Percentiles rank a stretch among this genome's conserved stretches.
phyloP scores from a whole-genome alignment of 2,888 invertebrate species.

The Nephrotoma guestfalica region DNA sequence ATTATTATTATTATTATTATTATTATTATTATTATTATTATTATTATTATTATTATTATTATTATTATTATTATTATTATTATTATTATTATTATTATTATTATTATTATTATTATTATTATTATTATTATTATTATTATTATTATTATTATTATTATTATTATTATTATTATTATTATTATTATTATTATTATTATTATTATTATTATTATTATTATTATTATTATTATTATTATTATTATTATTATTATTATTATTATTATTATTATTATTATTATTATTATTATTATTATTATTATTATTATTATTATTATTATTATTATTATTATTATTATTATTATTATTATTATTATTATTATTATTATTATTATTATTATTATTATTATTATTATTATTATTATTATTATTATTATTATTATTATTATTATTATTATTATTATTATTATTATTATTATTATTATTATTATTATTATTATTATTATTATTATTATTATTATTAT shows the following conservation, averaged over 20 bases:
- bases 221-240: not conserved
- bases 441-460: not conserved
- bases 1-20: not conserved
- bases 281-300: not conserved
- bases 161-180: not conserved
- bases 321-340: not conserved
- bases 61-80: not conserved
- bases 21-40: not conserved
- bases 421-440: not conserved
- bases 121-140: not conserved
- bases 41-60: not conserved
- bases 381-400: not conserved
- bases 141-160: not conserved
- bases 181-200: not conserved
- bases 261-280: not conserved
- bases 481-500: not conserved
- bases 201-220: not conserved
- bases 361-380: not conserved
- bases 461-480: not conserved
- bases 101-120: not conserved
- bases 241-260: not conserved
- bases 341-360: not conserved
- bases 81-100: not conserved
- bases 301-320: not conserved
- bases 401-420: not conserved